phyloP scores from a whole-genome alignment of 2,797 vertebrate species.

The Brachymystax lenok region DNA sequence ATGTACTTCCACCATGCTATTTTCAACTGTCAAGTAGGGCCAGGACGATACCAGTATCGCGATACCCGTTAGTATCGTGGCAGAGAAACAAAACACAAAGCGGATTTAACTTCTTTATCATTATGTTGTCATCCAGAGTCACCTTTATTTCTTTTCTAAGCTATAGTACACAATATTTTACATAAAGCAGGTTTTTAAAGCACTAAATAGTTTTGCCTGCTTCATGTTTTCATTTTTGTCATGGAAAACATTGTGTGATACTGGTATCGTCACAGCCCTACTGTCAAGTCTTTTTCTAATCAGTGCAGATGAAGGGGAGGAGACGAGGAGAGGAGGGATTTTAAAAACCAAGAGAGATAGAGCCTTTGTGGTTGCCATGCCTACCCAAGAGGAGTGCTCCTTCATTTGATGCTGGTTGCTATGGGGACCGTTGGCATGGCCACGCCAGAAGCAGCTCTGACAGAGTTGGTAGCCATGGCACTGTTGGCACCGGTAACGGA shows the following conservation, averaged over 20 bases:
- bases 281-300: background rate
- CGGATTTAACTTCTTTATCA: no score
- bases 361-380: constrained; percentile 1
- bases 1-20: background rate
- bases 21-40: background rate
- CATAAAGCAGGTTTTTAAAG: no score
- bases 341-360: background rate
- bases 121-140: no score
- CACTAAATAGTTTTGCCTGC: no score
- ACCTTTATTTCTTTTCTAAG: no score
- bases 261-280: no score
- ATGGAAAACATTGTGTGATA: no score
- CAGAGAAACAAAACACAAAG: no score
- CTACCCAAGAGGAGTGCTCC: constrained; percentile 98
- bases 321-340: background rate
- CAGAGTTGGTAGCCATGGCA: constrained; percentile 99
- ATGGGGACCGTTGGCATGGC: constrained; percentile 91
- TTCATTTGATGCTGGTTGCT: constrained; percentile 99
- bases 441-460: constrained; percentile 96
- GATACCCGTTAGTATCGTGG: no score
- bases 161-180: no score
- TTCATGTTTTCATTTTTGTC: no score
- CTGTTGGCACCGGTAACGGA: constrained; percentile 98
- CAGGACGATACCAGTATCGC: no score
- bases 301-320: background rate